Base-by-base conservation (phyloP, 1,140 invertebrate species). In the Parasteatoda tepidariorum region DNA sequence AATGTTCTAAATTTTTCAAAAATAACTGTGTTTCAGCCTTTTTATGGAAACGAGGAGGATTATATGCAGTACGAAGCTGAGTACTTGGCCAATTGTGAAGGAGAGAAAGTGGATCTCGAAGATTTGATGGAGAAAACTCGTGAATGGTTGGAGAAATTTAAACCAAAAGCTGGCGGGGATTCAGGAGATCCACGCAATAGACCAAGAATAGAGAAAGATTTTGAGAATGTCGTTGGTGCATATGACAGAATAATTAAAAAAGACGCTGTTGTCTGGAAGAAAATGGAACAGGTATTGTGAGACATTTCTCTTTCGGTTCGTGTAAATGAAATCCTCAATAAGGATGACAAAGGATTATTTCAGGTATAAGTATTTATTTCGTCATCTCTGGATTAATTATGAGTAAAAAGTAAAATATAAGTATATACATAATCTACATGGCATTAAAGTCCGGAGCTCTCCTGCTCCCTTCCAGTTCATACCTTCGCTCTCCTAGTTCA, bases 241-340 rank as follows among this genome's bases (percentile, higher is more conserved):
- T 73, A 22, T n/a, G 15, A 73, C 34, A 13, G 28, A 33, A 3
- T 73, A 2, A 18, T 59, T 5, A 54, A 59, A 13, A 31, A 33
- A 15, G 70, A 59, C 11, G n/a, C 70, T 4, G 30, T 15, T 13
- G 13, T 73, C n/a, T 57, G 48, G 54, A 73, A 30, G 22, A 31
- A 33, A 0, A 73, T 73, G 70, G 22, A 30, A 33, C 4, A 59
- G 28, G 70, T 73, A 73, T n/a, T 11, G n/a, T n/a, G n/a, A n/a
- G n/a, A n/a, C n/a, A n/a, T n/a, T n/a, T n/a, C n/a, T n/a, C n/a
- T n/a, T n/a, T n/a, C n/a, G n/a, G n/a, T n/a, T n/a, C n/a, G n/a
- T n/a, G n/a, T n/a, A n/a, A n/a, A n/a, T n/a, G n/a, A n/a, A n/a
- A n/a, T n/a, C n/a, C n/a, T n/a, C n/a, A n/a, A n/a, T n/a, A n/a